Conservation (phyloP, 2,113 vertebrate genomes). For the Neomonachus schauinslandi region DNA sequence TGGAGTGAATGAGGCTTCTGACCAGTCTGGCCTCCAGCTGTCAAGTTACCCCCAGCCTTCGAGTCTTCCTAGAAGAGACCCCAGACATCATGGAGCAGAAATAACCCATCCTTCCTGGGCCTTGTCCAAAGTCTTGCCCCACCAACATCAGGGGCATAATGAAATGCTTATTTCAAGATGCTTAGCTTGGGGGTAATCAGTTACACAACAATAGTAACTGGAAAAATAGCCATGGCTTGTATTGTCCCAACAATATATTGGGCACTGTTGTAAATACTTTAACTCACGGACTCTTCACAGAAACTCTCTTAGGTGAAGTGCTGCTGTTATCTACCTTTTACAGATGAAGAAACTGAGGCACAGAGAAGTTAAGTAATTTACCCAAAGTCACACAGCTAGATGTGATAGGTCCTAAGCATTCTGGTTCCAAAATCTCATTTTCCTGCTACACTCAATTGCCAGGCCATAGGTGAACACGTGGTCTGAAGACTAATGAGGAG, state of each 20-base stretch:
- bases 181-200: background rate
- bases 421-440: background rate
- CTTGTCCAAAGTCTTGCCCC: background rate
- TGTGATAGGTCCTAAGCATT: background rate
- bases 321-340: background rate
- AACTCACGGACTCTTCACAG: background rate
- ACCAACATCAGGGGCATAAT: background rate
- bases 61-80: background rate
- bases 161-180: background rate
- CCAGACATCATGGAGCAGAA: background rate
- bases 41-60: background rate
- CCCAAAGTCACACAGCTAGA: background rate
- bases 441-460: no score
- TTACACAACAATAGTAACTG: background rate
- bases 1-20: background rate
- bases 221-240: background rate
- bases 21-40: background rate
- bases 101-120: background rate
- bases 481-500: background rate
- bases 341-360: background rate
- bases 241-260: background rate
- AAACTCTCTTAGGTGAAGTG: background rate
- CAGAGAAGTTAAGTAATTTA: background rate
- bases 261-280: background rate
- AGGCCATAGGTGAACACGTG: background rate